These are phyloP conservation scores for Dryomyza anilis DNA, from an alignment of 2,888 invertebrate genomes.

Conservation along the genomic window DNA sequence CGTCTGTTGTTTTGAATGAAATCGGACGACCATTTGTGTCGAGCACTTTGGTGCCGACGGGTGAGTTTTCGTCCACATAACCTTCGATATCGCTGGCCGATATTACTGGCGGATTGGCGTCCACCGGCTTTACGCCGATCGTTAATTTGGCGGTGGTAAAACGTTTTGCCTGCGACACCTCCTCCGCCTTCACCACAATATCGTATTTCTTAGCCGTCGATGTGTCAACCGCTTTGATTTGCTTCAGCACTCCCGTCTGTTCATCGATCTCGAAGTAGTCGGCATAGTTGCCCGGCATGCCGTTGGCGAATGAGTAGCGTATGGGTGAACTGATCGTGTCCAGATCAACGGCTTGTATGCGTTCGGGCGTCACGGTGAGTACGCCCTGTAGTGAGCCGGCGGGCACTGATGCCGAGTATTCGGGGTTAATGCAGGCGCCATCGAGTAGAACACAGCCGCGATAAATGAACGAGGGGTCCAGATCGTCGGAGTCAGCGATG, in stretches of 20 bases:
- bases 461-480: constrained; percentile 89
- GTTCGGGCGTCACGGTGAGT: constrained; percentile 81
- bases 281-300: constrained; percentile 76
- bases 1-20: constrained; percentile 77
- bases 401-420: constrained; percentile 81
- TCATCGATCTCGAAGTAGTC: constrained; percentile 85
- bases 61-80: constrained; percentile 83
- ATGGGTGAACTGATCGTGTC: constrained; percentile 86
- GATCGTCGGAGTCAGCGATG: constrained; percentile 87
- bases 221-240: constrained; percentile 80
- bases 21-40: constrained; percentile 72
- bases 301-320: constrained; percentile 80
- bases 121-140: constrained; percentile 83
- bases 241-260: constrained; percentile 79
- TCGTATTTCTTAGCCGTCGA: constrained; percentile 79
- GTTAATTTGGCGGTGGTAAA: constrained; percentile 83
- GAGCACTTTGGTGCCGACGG: constrained; percentile 80
- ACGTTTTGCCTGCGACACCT: constrained; percentile 76
- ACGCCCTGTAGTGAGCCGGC: constrained; percentile 80
- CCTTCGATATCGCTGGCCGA: constrained; percentile 75
- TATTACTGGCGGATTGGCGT: constrained; percentile 83
- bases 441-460: constrained; percentile 82
- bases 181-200: constrained; percentile 85
- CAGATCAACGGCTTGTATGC: constrained; percentile 89
- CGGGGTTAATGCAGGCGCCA: constrained; percentile 85